Evolutionary conservation across 1,140 invertebrate genomes (phyloP).

Genomic region (Lordiphosa clarofinis): DNA sequence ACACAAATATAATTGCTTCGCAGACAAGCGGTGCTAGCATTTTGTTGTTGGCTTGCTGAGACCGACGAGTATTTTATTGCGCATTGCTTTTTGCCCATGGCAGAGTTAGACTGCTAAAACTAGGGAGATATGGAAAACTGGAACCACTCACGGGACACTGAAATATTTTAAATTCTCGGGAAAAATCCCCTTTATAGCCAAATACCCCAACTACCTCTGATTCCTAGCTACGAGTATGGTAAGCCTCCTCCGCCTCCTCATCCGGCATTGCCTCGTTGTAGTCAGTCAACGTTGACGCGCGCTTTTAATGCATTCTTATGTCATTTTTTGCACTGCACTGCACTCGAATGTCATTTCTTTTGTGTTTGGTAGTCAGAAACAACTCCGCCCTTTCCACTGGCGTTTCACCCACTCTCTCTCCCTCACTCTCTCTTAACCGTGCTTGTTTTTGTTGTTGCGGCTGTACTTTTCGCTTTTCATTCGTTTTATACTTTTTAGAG

Average conservation of each 20-base stretch:
- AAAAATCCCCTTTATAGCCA: background rate
- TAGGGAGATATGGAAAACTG: too few relatives aligned
- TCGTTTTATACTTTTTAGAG: conserved; percentile 64
- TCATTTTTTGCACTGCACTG: conserved; percentile 71
- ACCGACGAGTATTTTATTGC: too few relatives aligned
- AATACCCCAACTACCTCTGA: background rate
- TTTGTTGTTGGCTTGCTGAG: too few relatives aligned
- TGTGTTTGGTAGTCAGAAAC: conserved; percentile 29
- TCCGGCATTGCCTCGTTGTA: conserved; percentile 21
- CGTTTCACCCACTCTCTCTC: background rate
- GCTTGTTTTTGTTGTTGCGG: conserved; percentile 18
- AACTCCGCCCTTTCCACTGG: conserved; percentile 5
- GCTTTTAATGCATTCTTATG: conserved; percentile 77
- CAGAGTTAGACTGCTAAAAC: too few relatives aligned
- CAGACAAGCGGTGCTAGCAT: too few relatives aligned
- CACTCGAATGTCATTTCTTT: conserved; percentile 75
- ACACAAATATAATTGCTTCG: too few relatives aligned
- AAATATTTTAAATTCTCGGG: too few relatives aligned
- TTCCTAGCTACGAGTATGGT: background rate
- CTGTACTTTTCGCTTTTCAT: conserved; percentile 65
- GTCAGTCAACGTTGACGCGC: conserved; percentile 75
- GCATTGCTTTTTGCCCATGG: too few relatives aligned
- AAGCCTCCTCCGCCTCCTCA: conserved; percentile 6
- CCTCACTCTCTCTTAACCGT: conserved; percentile 22
- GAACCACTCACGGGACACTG: too few relatives aligned